phyloP scores from a whole-genome alignment of 2,888 invertebrate species.

The Dugesia japonica region DNA sequence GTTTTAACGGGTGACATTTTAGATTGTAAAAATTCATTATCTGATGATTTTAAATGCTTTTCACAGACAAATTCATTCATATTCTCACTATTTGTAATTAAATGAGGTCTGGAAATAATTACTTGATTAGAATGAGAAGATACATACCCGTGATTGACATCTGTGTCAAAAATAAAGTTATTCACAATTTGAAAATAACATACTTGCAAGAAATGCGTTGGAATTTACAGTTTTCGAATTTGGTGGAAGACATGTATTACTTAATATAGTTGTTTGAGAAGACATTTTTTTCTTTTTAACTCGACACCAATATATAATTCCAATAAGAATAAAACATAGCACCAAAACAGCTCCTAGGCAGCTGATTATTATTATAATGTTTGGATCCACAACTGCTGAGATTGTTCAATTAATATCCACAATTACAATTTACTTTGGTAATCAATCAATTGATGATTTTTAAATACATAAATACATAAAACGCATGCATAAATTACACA shows the following conservation, averaged over 20 bases:
- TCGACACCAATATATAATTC: constrained; percentile 6
- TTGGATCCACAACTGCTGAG: not conserved
- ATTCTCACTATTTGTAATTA: not conserved
- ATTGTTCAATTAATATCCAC: not conserved
- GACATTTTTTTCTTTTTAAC: not conserved
- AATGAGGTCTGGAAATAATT: not conserved
- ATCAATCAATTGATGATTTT: not conserved
- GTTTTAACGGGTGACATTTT: not conserved
- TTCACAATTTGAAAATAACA: not conserved
- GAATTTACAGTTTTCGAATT: not conserved
- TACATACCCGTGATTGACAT: not conserved
- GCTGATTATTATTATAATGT: not conserved
- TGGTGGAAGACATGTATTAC: not conserved
- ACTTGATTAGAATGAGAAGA: not conserved
- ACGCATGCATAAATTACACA: not conserved
- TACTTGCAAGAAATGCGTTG: not conserved
- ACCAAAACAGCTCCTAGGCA: not conserved
- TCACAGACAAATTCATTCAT: not conserved
- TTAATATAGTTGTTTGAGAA: not conserved
- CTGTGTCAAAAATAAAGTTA: not conserved
- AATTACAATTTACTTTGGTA: not conserved
- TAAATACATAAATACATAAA: not conserved
- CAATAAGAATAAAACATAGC: not conserved
- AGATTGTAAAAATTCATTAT: not conserved
- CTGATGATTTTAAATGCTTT: not conserved